These are phyloP conservation scores for Plagiodera versicolora DNA, from an alignment of 2,888 invertebrate genomes.

Conservation along the genomic window DNA sequence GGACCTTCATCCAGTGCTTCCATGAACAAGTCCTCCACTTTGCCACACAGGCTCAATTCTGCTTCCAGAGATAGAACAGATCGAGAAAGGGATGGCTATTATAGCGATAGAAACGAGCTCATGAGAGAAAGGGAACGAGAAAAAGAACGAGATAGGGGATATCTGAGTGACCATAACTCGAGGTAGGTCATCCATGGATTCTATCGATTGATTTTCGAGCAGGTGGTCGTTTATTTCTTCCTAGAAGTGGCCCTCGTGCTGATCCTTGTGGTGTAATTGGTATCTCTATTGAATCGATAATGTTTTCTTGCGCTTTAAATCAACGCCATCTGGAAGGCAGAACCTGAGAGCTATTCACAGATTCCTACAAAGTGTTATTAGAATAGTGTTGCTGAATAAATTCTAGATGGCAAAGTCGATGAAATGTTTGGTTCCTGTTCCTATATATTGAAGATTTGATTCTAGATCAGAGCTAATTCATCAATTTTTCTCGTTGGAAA, in stretches of 20 bases:
- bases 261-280: not conserved
- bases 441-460: no score
- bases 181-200: slow-evolving; percentile 59
- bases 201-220: no score
- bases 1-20: slow-evolving; percentile 66
- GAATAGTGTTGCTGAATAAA: no score
- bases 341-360: no score
- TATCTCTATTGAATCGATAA: not conserved
- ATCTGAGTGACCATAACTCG: slow-evolving; percentile 79
- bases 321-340: no score
- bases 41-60: slow-evolving; percentile 72
- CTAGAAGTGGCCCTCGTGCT: not conserved
- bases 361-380: no score
- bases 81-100: slow-evolving; percentile 81
- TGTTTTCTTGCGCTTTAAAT: no score
- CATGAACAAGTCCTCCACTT: slow-evolving; percentile 80
- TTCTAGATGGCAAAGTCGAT: no score
- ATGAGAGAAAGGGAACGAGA: slow-evolving; percentile 73
- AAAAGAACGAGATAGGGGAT: slow-evolving; percentile 68
- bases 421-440: no score
- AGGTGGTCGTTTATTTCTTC: no score
- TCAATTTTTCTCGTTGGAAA: no score
- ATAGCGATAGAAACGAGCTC: slow-evolving; percentile 86
- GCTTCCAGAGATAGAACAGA: slow-evolving; percentile 66
- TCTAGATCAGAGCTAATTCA: no score